Percentiles rank a stretch among this genome's conserved stretches.
Evolutionary conservation across 2,888 invertebrate genomes (phyloP).

Genomic region (Agrenia bidenticulata): DNA sequence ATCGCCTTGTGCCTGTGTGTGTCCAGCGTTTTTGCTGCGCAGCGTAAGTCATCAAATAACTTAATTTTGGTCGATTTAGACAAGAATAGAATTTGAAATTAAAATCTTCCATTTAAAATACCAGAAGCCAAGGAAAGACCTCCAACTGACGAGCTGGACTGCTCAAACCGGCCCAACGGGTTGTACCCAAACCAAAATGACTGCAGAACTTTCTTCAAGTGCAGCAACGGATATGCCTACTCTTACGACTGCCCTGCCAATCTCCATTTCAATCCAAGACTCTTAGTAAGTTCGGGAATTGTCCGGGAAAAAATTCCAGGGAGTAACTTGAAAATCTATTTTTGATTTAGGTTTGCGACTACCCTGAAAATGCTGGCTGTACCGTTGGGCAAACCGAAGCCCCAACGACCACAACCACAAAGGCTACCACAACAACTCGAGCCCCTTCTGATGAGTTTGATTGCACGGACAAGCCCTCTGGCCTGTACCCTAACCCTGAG

Average conservation of each 20-base stretch:
- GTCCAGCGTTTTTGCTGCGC: too few relatives aligned
- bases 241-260: conserved; percentile 34
- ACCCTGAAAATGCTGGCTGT: conserved; percentile 37
- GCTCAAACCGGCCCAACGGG: conserved; percentile 15
- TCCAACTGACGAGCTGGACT: conserved; percentile 9
- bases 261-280: conserved; percentile 37
- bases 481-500: conserved; percentile 58
- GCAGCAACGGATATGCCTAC: conserved; percentile 16
- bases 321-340: too few relatives aligned
- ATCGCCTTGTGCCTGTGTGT: too few relatives aligned
- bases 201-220: conserved; percentile 36
- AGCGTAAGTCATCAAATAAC: too few relatives aligned
- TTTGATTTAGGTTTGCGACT: conserved; percentile 34
- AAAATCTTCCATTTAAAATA: too few relatives aligned
- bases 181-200: conserved; percentile 36
- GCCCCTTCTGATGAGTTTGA: conserved; percentile 11
- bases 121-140: too few relatives aligned
- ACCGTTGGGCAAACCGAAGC: background rate
- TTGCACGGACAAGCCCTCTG: conserved; percentile 54
- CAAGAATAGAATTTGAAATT: too few relatives aligned
- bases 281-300: conserved; percentile 5
- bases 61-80: too few relatives aligned
- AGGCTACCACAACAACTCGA: conserved; percentile 8
- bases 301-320: background rate
- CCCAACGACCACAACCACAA: conserved; percentile 3